A percentile compares a stretch with the other conserved stretches of the same genome.
These are phyloP conservation scores for Cynopterus sphinx DNA, from an alignment of 2,797 vertebrate genomes.

Conservation along the genomic window DNA sequence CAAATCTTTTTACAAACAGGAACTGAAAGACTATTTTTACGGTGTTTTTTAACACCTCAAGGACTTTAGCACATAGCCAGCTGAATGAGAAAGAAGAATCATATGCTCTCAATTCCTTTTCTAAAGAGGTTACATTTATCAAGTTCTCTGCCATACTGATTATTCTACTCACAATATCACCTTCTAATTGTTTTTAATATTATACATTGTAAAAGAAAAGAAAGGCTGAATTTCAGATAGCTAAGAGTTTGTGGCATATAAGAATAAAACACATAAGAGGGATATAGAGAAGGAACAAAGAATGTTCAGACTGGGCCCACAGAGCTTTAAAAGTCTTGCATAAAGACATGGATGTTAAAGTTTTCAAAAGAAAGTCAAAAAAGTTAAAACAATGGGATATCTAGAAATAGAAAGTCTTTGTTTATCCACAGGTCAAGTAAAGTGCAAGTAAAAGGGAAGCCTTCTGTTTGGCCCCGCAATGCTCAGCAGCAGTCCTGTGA, in stretches of 20 bases:
- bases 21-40: background rate
- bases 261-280: background rate
- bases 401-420: slow-evolving; percentile 81
- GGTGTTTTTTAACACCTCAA: background rate
- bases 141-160: background rate
- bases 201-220: slow-evolving; percentile 1
- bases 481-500: slow-evolving; percentile 24
- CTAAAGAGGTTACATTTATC: background rate
- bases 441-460: slow-evolving; percentile 73
- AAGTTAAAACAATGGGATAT: slow-evolving; percentile 69
- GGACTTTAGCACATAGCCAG: background rate
- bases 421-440: slow-evolving; percentile 76
- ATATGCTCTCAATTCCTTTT: background rate
- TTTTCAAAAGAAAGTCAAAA: slow-evolving; percentile 71
- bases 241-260: background rate
- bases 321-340: slow-evolving; percentile 4
- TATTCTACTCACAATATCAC: background rate
- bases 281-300: slow-evolving; percentile 4
- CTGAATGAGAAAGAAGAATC: background rate
- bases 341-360: slow-evolving; percentile 62
- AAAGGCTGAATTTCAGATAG: slow-evolving; percentile 13
- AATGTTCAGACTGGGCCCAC: background rate
- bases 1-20: slow-evolving; percentile 14
- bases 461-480: slow-evolving; percentile 45
- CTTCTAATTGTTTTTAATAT: background rate